Conservation (phyloP, 2,888 invertebrate species). For the Helleia helle region DNA sequence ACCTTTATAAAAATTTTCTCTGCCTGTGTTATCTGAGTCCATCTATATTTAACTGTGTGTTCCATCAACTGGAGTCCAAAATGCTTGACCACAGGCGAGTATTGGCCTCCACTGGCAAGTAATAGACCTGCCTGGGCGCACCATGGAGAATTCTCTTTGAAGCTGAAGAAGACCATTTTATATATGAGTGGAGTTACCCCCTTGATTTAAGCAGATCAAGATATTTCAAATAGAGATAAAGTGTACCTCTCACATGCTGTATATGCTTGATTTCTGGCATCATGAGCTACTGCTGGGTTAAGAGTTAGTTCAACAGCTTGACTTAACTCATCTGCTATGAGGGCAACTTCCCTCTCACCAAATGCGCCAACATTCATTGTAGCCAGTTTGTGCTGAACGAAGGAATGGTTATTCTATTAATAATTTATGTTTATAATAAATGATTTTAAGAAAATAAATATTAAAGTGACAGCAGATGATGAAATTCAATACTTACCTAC, state of each 20-base stretch:
- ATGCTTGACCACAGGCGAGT: constrained; percentile 86
- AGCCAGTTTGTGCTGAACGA: constrained; percentile 26
- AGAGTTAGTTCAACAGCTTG: constrained; percentile 88
- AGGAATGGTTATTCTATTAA: background rate
- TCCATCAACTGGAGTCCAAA: constrained; percentile 95
- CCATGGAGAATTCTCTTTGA: constrained; percentile 89
- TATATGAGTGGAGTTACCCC: no score
- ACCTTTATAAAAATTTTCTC: constrained; percentile 93
- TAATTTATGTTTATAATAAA: background rate
- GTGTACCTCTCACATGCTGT: constrained; percentile 82
- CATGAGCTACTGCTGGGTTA: constrained; percentile 83
- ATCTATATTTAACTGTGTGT: constrained; percentile 92
- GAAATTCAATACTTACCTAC: constrained; percentile 35
- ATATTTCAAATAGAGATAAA: no score
- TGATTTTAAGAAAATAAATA: background rate
- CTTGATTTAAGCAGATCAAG: no score
- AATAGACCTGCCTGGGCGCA: constrained; percentile 91
- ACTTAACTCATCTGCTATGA: constrained; percentile 84
- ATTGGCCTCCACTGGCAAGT: constrained; percentile 82
- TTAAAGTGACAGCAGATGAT: constrained; percentile 14
- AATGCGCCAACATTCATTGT: constrained; percentile 54
- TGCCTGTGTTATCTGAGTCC: constrained; percentile 90
- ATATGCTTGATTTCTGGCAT: constrained; percentile 86
- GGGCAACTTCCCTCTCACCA: constrained; percentile 69
- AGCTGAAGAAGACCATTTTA: no score